These are phyloP conservation scores for Zygaena filipendulae DNA, from an alignment of 2,888 invertebrate genomes.

Conservation along the genomic window DNA sequence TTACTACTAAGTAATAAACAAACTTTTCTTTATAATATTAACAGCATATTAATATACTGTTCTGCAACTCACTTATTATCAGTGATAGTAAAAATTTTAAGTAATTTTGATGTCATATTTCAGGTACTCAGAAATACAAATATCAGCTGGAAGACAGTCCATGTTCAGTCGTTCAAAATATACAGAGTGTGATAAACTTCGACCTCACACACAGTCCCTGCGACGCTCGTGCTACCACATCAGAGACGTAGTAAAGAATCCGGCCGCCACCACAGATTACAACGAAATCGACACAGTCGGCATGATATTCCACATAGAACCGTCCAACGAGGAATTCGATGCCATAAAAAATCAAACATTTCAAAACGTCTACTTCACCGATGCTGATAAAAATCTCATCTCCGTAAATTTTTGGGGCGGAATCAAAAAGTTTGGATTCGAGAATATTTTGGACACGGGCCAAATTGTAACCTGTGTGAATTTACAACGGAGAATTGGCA, in stretches of 20 bases:
- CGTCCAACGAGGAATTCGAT: conserved; percentile 45
- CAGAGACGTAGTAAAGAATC: conserved; percentile 40
- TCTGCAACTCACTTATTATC: no score
- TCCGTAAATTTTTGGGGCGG: conserved; percentile 69
- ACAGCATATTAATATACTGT: no score
- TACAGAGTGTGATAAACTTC: conserved; percentile 24
- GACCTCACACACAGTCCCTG: conserved; percentile 20
- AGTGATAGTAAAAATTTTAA: no score
- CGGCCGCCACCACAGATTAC: conserved; percentile 40
- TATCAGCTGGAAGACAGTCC: conserved; percentile 64
- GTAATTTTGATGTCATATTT: conserved; percentile 22
- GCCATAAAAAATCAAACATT: conserved; percentile 33
- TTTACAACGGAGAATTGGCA: conserved; percentile 69
- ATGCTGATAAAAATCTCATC: conserved; percentile 60
- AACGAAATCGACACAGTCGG: conserved; percentile 82
- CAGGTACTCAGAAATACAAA: conserved; percentile 63
- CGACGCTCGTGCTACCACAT: conserved; percentile 54
- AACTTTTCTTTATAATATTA: no score
- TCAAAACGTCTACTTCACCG: conserved; percentile 71
- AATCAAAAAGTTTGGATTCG: conserved; percentile 50
- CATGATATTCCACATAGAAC: conserved; percentile 68
- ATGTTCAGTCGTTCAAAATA: conserved; percentile 39
- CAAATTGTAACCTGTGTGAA: conserved; percentile 71
- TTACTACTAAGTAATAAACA: no score
- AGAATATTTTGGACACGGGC: conserved; percentile 68